Evolutionary conservation across 2,888 invertebrate genomes (phyloP), one percentile per base, ranked within the genome.

Genomic region (Idaea straminata): DNA sequence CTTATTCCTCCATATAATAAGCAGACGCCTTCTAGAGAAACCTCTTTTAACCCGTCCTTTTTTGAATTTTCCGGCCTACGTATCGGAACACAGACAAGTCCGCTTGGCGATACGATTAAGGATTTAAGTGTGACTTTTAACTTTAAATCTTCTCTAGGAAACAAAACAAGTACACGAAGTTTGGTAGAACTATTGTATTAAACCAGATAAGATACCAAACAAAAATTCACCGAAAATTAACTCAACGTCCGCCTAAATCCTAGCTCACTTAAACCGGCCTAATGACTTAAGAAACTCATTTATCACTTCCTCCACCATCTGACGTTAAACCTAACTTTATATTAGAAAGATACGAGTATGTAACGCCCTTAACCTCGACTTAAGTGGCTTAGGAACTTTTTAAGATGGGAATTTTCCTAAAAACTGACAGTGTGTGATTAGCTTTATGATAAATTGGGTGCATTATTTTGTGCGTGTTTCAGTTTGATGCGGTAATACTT

Each of bases 361-460:
- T 47, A 47, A 47, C 47, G 13, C 13, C 47, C 47, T 13, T 47
- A 47, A 47, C 47, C 47, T 47, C 47, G 47, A 47, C 47, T 47
- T 47, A 47, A 47, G 47, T 47, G 47, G 47, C 47, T 47, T 47
- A 47, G 13, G 47, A 13, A 47, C 47, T 47, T 47, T 25, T 47
- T 47, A 47, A 47, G 47, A 47, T 47, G 47, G 13, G 47, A 47
- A 47, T 47, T 47, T 47, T 47, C 47, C 5, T 47, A 47, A 47
- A 47, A 47, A 47, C 47, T 47, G 47, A 47, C 47, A 47, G 47
- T 47, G 47, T 47, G 47, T 47, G 47, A 47, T 47, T 47, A 47
- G 47, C 47, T 47, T 47, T 47, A 47, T 47, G 47, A 47, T 47
- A 13, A 47, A 47, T 47, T 47, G 47, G 1, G 47, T 47, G 10